Percentiles rank a stretch among this genome's conserved stretches.
Conservation (phyloP, 2,888 invertebrate species). For the Drosophila fulvimacula region DNA sequence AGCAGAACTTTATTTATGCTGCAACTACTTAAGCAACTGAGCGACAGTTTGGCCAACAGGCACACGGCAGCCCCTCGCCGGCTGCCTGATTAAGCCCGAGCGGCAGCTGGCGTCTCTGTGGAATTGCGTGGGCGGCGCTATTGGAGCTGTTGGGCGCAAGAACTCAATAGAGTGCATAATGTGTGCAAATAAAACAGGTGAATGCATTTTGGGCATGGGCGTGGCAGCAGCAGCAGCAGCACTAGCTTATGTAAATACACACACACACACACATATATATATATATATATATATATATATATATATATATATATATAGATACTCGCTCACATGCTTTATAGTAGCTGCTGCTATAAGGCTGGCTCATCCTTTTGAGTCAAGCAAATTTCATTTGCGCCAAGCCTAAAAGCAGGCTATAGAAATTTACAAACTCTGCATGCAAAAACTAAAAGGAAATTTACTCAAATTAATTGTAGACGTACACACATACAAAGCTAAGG, state of each 20-base stretch:
- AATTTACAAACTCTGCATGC: conserved; percentile 25
- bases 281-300: too few relatives aligned
- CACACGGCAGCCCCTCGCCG: not conserved
- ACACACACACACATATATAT: conserved; percentile 3
- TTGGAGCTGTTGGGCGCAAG: conserved; percentile 28
- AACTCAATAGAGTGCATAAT: conserved; percentile 75
- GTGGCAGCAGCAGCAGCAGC: conserved; percentile 31
- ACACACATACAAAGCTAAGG: conserved; percentile 18
- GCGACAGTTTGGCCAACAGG: conserved; percentile 50
- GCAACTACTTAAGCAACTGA: conserved; percentile 50
- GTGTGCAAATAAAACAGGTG: conserved; percentile 76
- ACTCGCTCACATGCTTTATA: conserved; percentile 1
- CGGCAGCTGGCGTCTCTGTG: not conserved
- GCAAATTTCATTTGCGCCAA: conserved; percentile 43
- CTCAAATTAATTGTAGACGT: conserved; percentile 64
- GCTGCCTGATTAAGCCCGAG: conserved; percentile 29
- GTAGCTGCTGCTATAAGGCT: conserved; percentile 9
- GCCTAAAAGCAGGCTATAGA: conserved; percentile 49
- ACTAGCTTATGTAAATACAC: conserved; percentile 53
- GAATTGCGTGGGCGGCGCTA: conserved; percentile 1
- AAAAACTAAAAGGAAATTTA: conserved; percentile 44
- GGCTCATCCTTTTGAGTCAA: conserved; percentile 25
- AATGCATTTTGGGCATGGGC: conserved; percentile 43
- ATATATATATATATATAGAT: not conserved
- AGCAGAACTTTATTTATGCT: conserved; percentile 5